Percentiles rank a stretch among this genome's conserved stretches.
Conservation (phyloP, 2,113 vertebrate species). For the Baryphthengus martii region DNA sequence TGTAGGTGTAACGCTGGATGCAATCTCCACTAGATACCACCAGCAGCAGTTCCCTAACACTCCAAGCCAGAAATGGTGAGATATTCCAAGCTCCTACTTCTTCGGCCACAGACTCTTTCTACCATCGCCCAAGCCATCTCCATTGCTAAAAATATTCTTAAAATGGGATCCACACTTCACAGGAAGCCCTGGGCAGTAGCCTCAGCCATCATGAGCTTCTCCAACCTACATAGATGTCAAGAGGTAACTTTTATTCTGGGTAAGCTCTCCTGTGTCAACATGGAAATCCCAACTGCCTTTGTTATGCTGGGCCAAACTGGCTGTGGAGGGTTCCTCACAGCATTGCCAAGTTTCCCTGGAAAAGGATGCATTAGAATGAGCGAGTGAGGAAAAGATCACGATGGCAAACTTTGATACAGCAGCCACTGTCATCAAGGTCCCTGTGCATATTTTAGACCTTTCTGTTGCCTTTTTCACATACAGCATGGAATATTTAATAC, state of each 20-base stretch:
- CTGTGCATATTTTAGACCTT: neutral
- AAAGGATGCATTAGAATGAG: neutral
- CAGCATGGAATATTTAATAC: neutral
- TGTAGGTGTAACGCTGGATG: neutral
- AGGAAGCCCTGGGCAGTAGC: neutral
- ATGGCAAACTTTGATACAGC: neutral
- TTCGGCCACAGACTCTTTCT: neutral
- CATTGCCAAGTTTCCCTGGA: neutral
- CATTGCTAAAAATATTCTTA: neutral
- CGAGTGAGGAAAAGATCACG: accelerated
- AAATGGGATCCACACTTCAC: neutral
- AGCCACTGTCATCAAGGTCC: neutral
- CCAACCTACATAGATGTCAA: neutral
- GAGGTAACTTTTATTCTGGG: neutral
- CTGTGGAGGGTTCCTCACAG: neutral
- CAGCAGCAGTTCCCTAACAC: neutral
- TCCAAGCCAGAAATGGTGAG: neutral
- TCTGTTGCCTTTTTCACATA: neutral
- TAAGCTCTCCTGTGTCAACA: neutral
- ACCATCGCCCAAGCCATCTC: neutral
- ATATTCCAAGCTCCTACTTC: neutral
- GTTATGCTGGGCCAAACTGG: neutral
- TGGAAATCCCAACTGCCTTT: neutral
- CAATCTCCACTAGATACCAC: neutral
- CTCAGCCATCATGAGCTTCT: neutral